Conservation (phyloP, 2,888 invertebrate species). For the Anodontia alba region DNA sequence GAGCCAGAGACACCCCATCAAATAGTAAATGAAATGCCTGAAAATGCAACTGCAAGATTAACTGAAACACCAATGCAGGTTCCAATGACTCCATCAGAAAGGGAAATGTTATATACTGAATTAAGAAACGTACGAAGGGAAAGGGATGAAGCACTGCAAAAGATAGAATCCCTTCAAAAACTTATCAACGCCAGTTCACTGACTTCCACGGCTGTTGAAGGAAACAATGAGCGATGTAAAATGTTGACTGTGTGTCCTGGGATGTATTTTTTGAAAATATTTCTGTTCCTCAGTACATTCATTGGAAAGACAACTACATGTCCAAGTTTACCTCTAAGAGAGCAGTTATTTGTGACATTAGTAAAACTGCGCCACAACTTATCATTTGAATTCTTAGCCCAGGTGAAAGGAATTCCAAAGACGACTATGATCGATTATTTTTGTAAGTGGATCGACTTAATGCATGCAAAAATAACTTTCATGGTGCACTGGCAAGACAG, state of each 20-base stretch:
- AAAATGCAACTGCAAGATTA: not conserved
- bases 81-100: not conserved
- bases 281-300: conserved; percentile 15
- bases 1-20: not conserved
- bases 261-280: conserved; percentile 24
- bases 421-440: conserved; percentile 31
- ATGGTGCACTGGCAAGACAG: conserved; percentile 45
- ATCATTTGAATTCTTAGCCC: conserved; percentile 35
- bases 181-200: not conserved
- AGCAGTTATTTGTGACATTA: conserved; percentile 44
- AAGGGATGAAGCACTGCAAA: not conserved
- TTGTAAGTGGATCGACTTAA: conserved; percentile 51
- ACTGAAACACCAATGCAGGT: not conserved
- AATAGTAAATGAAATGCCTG: not conserved
- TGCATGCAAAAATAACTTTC: conserved; percentile 40
- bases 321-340: not conserved
- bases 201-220: conserved; percentile 21
- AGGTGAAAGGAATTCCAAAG: conserved; percentile 24
- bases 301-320: not conserved
- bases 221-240: conserved; percentile 24
- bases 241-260: conserved; percentile 32
- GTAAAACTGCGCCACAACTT: conserved; percentile 49
- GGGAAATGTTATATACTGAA: conserved; percentile 5
- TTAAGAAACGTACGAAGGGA: not conserved
- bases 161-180: not conserved